phyloP scores from a whole-genome alignment of 2,888 invertebrate species.

The Argyresthia albistria region DNA sequence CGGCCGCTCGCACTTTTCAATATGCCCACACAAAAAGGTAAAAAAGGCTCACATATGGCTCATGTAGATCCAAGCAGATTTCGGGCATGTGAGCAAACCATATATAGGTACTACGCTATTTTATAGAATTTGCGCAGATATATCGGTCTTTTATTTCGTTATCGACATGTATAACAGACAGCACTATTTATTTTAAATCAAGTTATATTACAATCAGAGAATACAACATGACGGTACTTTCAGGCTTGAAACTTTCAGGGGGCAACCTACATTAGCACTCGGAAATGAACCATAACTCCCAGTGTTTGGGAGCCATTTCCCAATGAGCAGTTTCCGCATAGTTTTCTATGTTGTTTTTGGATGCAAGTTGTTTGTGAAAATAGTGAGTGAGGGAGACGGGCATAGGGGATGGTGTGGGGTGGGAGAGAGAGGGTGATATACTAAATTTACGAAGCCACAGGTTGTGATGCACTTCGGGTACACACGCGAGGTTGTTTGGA shows the following conservation, averaged over 20 bases:
- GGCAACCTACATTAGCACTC: slow-evolving; percentile 11
- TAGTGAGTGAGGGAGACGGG: slow-evolving; percentile 43
- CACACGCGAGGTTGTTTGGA: slow-evolving; percentile 31
- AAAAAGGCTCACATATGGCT: too few species aligned
- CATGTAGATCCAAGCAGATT: too few species aligned
- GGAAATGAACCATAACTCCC: slow-evolving; percentile 22
- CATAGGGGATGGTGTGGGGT: slow-evolving; percentile 19
- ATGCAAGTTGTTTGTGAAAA: slow-evolving; percentile 71
- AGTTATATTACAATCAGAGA: slow-evolving; percentile 66
- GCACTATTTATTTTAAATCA: slow-evolving; percentile 60
- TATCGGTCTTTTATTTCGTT: not conserved
- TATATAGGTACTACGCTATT: too few species aligned
- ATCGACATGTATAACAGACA: not conserved
- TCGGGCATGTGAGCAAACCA: too few species aligned
- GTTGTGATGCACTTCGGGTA: slow-evolving; percentile 62
- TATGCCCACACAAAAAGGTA: too few species aligned
- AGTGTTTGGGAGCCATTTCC: slow-evolving; percentile 22
- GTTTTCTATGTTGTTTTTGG: slow-evolving; percentile 70
- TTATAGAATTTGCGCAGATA: too few species aligned
- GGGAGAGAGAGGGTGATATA: slow-evolving; percentile 42
- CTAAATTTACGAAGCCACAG: slow-evolving; percentile 71
- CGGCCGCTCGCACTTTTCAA: too few species aligned
- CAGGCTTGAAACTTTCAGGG: slow-evolving; percentile 48
- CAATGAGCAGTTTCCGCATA: slow-evolving; percentile 19
- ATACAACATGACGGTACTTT: slow-evolving; percentile 40